Percentiles rank a stretch among this genome's conserved stretches.
phyloP scores from a whole-genome alignment of 64 coral and sea anemone species.

The Acropora tenuis region DNA sequence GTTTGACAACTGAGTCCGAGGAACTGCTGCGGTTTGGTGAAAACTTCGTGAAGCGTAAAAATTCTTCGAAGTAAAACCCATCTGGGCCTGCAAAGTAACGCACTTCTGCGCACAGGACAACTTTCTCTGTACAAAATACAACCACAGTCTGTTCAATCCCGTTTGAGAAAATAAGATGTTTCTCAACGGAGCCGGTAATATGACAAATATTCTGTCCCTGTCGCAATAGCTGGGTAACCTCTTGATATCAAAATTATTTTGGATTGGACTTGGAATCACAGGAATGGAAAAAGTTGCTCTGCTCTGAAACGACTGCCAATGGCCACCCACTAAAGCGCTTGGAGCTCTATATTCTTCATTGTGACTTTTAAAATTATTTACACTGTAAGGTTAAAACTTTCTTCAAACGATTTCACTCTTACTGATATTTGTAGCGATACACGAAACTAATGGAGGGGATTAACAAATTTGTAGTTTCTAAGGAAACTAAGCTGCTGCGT shows the following conservation, averaged over 20 bases:
- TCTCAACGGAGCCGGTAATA: neutral
- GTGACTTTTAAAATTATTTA: no score
- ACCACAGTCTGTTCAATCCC: neutral
- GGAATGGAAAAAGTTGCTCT: no score
- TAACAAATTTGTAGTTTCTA: no score
- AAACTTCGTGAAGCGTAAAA: constrained; percentile 30
- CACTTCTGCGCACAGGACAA: neutral
- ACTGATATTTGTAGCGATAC: no score
- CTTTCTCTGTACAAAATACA: neutral
- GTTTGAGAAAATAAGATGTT: neutral
- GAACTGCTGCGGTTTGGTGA: constrained; percentile 9
- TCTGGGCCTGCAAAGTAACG: neutral
- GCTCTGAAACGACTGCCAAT: no score
- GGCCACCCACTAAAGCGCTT: no score
- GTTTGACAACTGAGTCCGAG: neutral
- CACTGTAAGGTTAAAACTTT: no score
- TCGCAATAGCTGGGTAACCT: neutral
- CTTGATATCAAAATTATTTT: neutral
- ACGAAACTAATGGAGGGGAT: no score
- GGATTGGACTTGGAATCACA: no score
- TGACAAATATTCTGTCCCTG: neutral
- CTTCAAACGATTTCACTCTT: no score
- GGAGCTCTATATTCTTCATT: no score
- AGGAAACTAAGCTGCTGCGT: no score
- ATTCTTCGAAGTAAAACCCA: neutral